phyloP scores from a whole-genome alignment of 2,888 invertebrate species.

The Macrosiphum euphorbiae region DNA sequence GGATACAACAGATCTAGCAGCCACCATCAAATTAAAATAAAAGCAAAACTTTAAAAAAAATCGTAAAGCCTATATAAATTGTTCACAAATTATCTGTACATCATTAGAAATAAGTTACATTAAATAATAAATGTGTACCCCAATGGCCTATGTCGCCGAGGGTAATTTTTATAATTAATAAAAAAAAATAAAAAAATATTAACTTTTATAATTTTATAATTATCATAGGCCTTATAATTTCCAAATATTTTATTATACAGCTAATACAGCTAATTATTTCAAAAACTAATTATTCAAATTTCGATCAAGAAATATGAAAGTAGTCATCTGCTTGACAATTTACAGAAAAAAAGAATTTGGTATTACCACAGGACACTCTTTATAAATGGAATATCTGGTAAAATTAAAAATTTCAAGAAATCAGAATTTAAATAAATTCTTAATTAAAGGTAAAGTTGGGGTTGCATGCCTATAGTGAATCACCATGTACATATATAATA shows the following conservation, averaged over 20 bases:
- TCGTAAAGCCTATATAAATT: no score
- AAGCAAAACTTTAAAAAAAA: no score
- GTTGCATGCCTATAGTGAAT: neutral
- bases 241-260: no score
- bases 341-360: neutral
- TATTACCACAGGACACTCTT: neutral
- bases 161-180: no score
- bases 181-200: no score
- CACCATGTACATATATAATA: neutral
- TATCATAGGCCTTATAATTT: neutral
- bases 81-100: no score
- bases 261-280: neutral
- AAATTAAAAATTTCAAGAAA: neutral
- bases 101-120: no score
- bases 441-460: neutral
- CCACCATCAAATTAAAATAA: no score
- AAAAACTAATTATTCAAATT: neutral
- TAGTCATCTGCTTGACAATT: neutral
- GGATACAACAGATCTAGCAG: no score
- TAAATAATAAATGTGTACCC: no score
- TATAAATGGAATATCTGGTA: neutral
- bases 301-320: neutral
- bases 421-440: neutral
- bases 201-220: neutral
- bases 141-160: no score